Evolutionary conservation across 1,140 invertebrate genomes (phyloP), one percentile per base, ranked within the genome.

Genomic region (Artemia franciscana): DNA sequence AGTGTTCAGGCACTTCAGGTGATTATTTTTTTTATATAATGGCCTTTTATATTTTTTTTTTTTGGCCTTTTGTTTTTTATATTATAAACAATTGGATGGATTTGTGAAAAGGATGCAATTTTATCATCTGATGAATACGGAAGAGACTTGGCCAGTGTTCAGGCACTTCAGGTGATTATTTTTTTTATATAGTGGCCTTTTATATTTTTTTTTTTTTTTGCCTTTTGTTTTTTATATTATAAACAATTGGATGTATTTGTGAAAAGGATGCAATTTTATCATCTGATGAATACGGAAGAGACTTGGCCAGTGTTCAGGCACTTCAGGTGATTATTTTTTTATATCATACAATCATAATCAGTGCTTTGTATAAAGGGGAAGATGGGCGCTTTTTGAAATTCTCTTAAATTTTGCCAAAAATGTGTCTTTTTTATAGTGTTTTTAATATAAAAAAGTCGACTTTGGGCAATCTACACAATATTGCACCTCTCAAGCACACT

Each of bases 241-340:
- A 99, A 74, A 96, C 94, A 2, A 91, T 98, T 71, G 88, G 91
- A 9, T 99, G 96, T 95, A 97, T 98, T 66, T 88, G 86, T 30
- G 95, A 99, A 76, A 98, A 98, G 30, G 94, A 98, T 71, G 86
- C 89, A 0, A 88, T 96, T 1, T 76, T 98, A 2, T 93, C 91
- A 0, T 90, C 89, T 0, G 95, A 98, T 70, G 95, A 98, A 70
- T 96, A 91, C 71, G 95, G 95, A 15, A 80, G 93, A 12, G 95
- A 98, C 72, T 77, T 99, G 60, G 93, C 93, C n/a, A 94, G 88
- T 67, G 95, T 97, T 2, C 91, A 96, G 74, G 88, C 91, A 1
- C 73, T 97, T 24, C 91, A 83, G 73, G 77, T 78, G 63, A 23
- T 3, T 62, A 0, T 63, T 21, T 25, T 61, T 51, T 51, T 51